These are phyloP conservation scores for Oscheius myriophilus DNA, from an alignment of 2,888 invertebrate genomes.

Conservation along the genomic window DNA sequence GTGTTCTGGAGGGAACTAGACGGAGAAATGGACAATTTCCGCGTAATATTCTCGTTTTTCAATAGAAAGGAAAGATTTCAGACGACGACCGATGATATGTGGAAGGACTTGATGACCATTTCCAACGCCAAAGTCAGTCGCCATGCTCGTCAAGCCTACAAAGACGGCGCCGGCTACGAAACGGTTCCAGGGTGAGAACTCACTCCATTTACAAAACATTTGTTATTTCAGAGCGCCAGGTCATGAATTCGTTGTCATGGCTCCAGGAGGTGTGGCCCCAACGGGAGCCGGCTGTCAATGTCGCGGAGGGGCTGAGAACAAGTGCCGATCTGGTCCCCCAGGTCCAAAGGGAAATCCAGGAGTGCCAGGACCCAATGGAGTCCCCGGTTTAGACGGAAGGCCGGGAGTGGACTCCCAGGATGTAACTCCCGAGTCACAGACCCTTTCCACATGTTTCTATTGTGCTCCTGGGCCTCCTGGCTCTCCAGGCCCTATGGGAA, in stretches of 20 bases:
- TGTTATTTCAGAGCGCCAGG: conserved; percentile 32
- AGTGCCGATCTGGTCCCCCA: conserved; percentile 49
- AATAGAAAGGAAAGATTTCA: not conserved
- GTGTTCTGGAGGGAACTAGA: conserved; percentile 50
- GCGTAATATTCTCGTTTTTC: conserved; percentile 18
- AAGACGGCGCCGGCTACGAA: not conserved
- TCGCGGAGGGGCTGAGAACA: conserved; percentile 45
- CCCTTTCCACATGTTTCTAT: conserved; percentile 41
- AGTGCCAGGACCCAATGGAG: conserved; percentile 46
- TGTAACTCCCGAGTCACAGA: conserved; percentile 42
- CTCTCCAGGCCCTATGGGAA: conserved; percentile 49
- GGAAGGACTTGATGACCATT: conserved; percentile 45
- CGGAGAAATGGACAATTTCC: conserved; percentile 43
- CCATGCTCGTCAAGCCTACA: not conserved
- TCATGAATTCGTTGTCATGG: conserved; percentile 32
- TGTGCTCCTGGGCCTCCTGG: conserved; percentile 52
- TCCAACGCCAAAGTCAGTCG: conserved; percentile 29
- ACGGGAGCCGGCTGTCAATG: conserved; percentile 33
- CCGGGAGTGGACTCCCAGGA: conserved; percentile 47
- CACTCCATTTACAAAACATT: not conserved
- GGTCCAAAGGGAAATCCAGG: conserved; percentile 48
- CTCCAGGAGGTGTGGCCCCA: conserved; percentile 40
- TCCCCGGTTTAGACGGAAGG: conserved; percentile 51
- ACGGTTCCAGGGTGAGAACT: not conserved
- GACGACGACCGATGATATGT: conserved; percentile 39